Base-by-base conservation (phyloP, 2,113 vertebrate species). In the Callionymus lyra region DNA sequence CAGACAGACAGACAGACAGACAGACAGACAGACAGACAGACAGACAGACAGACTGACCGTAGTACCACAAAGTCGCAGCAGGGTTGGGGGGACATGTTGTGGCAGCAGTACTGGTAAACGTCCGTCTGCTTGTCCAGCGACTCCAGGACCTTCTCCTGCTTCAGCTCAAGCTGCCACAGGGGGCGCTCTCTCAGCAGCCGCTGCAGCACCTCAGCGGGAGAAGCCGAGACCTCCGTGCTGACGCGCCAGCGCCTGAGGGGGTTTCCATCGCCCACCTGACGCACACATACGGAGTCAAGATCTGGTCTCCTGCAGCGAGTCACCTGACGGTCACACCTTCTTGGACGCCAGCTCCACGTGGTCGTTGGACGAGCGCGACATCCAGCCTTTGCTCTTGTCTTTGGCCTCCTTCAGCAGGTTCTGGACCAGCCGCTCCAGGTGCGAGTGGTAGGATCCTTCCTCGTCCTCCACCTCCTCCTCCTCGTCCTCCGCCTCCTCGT, bases 311-410 rank as follows among this genome's bases (percentile, higher is more conserved):
- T n/a, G n/a, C n/a, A 17, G 6, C 39, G 13, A 16, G 12, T 8
- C 9, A 6, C 21, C 5, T 2, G 9, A 31, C 8, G 12, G 21
- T 8, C 10, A 9, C 6, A 95, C 95, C 94, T 99, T 98, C 86
- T 89, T 98, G 73, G 88, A 96, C n/a, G 89, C 82, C 0, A 99
- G 84, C 6, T 98, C 94, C 6, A 88, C 78, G 14, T 86, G 87
- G 53, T 97, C 89, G 1, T 38, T 15, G 40, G 85, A 84, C 16
- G 89, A 67, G 34, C 90, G 88, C 0, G 86, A 75, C 58, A 93
- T 78, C 95, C 95, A 99, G 61, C 84, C 89, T 80, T 91, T 97
- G 76, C 89, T 89, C 65, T 89, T 94, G 35, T 98, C 93, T 67
- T 83, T 91, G 71, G 86, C 87, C 61, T 99, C 95, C 68, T 90